Base-by-base conservation (phyloP, 2,888 invertebrate genomes). In the Stenchaetothrips biformis region DNA sequence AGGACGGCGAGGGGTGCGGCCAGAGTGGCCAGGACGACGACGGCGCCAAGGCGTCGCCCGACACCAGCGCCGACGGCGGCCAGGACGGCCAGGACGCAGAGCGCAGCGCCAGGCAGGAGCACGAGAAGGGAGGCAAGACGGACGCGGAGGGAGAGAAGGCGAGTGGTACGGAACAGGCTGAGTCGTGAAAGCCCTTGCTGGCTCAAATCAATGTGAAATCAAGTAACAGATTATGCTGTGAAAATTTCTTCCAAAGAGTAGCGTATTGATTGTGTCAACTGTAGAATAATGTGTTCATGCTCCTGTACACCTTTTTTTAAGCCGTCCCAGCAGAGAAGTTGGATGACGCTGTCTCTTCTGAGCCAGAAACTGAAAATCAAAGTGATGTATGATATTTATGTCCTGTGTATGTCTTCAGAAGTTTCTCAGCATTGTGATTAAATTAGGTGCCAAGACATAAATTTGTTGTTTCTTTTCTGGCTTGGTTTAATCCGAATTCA, bases 131-230 rank as follows among this genome's bases (percentile, higher is more conserved):
- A 0, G 16, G 18, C 18, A 59, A 59, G 18, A 18, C 18, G 59
- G 13, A 59, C 9, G 59, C 4, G 9, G 59, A 59, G 59, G 13
- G 18, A 59, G 25, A 74, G 11, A 25, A 74, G 3, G 25, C 25
- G 21, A 74, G 25, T 8, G 67, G 59, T 16, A 16, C 13, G 59
- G 59, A 18, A 16, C 18, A 59, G 59, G 59, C 18, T 1, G 59
- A 84, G 89, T 90, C 82, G 86, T 88, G 81, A 87, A 86, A 83
- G 86, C 37, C 1, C 37, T 37, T 4, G 37, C 4, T 37, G 37
- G 37, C 37, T 37, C 37, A 37, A 1, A 37, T 37, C 16, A 13
- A 13, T 59, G 59, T 18, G 16, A 59, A 59, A 18, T 59, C 18
- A 59, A 59, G 16, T 18, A 6, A 18, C 18, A 18, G 59, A 18